Evolutionary conservation across 2,113 vertebrate genomes (phyloP), one percentile per base, ranked within the genome.

Genomic region (Brachyistius frenatus): DNA sequence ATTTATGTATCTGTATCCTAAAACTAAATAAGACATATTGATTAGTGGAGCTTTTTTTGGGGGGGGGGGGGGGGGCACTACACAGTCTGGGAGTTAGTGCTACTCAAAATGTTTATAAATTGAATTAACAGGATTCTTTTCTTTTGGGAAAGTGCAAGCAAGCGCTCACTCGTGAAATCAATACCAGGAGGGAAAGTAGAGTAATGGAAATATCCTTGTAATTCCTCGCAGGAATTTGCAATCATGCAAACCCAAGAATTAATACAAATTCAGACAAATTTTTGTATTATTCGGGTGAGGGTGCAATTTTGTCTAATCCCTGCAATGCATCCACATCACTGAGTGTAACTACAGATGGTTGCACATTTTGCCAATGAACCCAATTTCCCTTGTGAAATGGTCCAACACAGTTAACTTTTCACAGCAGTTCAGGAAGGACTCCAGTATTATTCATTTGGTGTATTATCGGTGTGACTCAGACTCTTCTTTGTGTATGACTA

Each of bases 1-100:
- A 75, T 5, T 60, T 64, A 68, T 71, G 41, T 46, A 30, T 71
- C 39, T 58, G 9, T 80, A 61, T 83, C 70, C 66, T 61, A 41
- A 57, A 62, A 77, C 44, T 67, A 61, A 81, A 86, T 66, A 63
- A 39, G 77, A 81, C 61, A 65, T 77, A 83, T 81, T 79, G 87
- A 81, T 73, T 57, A 49, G 50, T 4, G 13, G 35, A 78, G 63
- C 35, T 54, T 46, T 36, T 37, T 71, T n/a, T n/a, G n/a, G n/a
- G n/a, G n/a, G n/a, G n/a, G n/a, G n/a, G n/a, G 15, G n/a, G 16
- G 13, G n/a, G 16, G 39, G 60, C 39, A 57, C 54, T 47, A 30
- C n/a, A 61, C 35, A 75, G 13, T 53, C 61, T 61, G 33, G 30
- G 16, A 73, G 62, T 46, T 50, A 81, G 73, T 65, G 50, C 62